Base-by-base conservation (phyloP, 2,888 invertebrate species). In the Geotrupes spiniger region DNA sequence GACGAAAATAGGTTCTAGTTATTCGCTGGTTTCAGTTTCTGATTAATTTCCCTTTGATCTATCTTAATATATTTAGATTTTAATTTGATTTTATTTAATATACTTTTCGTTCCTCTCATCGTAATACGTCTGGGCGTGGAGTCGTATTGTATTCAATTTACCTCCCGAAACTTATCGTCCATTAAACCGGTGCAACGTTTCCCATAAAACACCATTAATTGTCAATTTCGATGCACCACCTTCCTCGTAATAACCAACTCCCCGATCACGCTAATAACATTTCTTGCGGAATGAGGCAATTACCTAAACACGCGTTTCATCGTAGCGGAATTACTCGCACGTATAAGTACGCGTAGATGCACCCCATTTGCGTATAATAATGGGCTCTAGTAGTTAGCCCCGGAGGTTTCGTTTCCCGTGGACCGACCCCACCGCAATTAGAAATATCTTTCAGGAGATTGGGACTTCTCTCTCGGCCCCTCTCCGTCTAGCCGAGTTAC, bases 281-380 rank as follows among this genome's bases (percentile, higher is more conserved):
- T 46, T 51, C 46, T 38, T 27, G 33, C 21, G 46, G 17, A 51
- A 51, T 51, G 46, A 51, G 39, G 38, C 38, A 46, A 42, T 46
- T 46, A 42, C 25, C 27, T 17, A 40, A 36, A 36, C 15, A 36
- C 25, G 17, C 39, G 29, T 48, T 39, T 38, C 38, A 31, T 25
- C 39, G 43, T 28, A 28, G 28, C n/a, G 27, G 43, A 49, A 49
- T 49, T 49, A 38, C 43, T 42, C 40, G 33, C 36, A 42, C 17
- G 37, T 31, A 40, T 16, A 38, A 28, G 11, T 31, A 31, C 38
- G 41, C 49, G 36, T 28, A 10, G 28, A 10, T n/a, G n/a, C n/a
- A 10, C 49, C 46, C 49, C 39, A 41, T 52, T 46, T 52, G 49
- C 46, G 36, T 49, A 42, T 49, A 42, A 52, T 49, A 52, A 52